Percentiles rank a stretch among this genome's conserved stretches.
Evolutionary conservation across 2,113 vertebrate genomes (phyloP).

Genomic region (Percopsis transmontana): DNA sequence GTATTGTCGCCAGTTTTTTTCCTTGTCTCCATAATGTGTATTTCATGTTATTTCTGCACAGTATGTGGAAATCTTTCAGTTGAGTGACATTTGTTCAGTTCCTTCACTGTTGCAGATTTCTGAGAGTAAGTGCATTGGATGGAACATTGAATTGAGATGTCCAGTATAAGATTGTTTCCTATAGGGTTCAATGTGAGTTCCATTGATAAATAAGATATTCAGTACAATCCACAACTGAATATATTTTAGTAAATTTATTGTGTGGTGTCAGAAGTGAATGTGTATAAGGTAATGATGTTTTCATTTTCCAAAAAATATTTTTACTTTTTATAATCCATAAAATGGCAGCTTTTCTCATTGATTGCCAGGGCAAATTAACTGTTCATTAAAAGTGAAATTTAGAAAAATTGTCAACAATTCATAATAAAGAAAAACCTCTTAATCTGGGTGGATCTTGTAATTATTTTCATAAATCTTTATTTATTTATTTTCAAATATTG

Average conservation of each 20-base stretch:
- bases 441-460: not conserved
- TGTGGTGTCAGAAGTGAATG: conserved; percentile 37
- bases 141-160: conserved; percentile 36
- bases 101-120: conserved; percentile 7
- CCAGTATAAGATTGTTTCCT: conserved; percentile 49
- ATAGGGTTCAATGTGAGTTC: conserved; percentile 44
- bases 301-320: conserved; percentile 57
- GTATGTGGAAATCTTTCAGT: conserved; percentile 19
- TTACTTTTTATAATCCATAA: conserved; percentile 60
- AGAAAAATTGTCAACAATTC: conserved; percentile 44
- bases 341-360: conserved; percentile 66
- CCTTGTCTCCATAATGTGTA: conserved; percentile 14
- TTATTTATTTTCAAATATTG: not conserved
- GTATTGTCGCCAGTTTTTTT: conserved; percentile 29
- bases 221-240: conserved; percentile 23
- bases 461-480: not conserved
- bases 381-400: conserved; percentile 24
- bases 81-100: conserved; percentile 1
- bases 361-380: conserved; percentile 55
- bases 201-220: conserved; percentile 24
- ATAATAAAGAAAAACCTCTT: conserved; percentile 54
- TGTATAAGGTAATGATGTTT: conserved; percentile 31
- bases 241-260: conserved; percentile 19
- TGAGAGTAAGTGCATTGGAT: conserved; percentile 5
- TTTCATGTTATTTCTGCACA: conserved; percentile 20